phyloP scores from a whole-genome alignment of 1,140 invertebrate genomes.

The Anoplophora glabripennis region DNA sequence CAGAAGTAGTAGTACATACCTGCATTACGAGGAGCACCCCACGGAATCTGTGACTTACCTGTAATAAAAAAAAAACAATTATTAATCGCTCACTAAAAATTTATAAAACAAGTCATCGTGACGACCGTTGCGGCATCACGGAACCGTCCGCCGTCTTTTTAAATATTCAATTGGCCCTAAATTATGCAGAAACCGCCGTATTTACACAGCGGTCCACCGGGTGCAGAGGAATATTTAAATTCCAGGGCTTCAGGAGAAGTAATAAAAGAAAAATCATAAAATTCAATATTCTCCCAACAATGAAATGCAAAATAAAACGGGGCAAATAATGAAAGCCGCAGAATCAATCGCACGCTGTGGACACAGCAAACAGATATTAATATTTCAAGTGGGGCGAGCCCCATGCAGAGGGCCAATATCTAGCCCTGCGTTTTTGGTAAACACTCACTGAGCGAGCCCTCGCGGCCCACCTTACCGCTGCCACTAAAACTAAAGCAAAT shows the following conservation, averaged over 20 bases:
- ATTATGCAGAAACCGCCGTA: constrained; percentile 6
- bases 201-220: neutral
- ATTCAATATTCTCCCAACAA: constrained; percentile 36
- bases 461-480: too few species aligned
- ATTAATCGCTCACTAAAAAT: neutral
- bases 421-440: neutral
- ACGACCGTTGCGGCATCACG: neutral
- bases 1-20: too few species aligned
- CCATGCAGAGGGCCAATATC: too few species aligned
- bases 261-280: constrained; percentile 30
- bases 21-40: too few species aligned
- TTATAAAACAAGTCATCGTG: too few species aligned
- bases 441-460: neutral
- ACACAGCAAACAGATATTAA: constrained; percentile 46
- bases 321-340: constrained; percentile 40
- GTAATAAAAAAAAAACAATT: constrained; percentile 2
- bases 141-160: neutral
- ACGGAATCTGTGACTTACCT: neutral
- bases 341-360: constrained; percentile 44
- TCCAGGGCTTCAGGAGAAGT: constrained; percentile 8
- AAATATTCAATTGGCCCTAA: constrained; percentile 2
- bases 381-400: constrained; percentile 38
- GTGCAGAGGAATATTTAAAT: constrained; percentile 3
- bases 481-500: too few species aligned
- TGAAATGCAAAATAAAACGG: constrained; percentile 40